Conservation (phyloP, 2,888 invertebrate genomes). For the Epinotia brunnichana region DNA sequence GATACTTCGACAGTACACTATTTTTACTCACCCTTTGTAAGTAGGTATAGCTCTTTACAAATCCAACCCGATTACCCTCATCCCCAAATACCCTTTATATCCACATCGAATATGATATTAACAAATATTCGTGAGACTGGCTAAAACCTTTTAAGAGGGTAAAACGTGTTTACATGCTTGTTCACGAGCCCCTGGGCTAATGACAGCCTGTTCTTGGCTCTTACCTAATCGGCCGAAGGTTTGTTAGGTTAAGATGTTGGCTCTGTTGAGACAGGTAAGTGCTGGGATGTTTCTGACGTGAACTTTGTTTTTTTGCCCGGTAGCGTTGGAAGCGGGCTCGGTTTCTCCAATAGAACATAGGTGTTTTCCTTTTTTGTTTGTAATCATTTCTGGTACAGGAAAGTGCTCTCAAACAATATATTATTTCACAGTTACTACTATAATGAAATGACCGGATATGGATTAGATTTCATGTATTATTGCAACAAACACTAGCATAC, state of each 20-base stretch:
- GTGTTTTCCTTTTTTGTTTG: not conserved
- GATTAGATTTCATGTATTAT: too few species aligned
- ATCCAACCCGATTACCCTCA: constrained; percentile 27
- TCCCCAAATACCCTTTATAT: constrained; percentile 7
- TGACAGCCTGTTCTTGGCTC: constrained; percentile 61
- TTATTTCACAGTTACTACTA: too few species aligned
- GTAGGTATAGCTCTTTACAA: constrained; percentile 1
- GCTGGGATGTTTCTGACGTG: constrained; percentile 26
- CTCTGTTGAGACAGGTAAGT: constrained; percentile 39
- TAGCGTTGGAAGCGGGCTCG: not conserved
- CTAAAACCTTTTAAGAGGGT: constrained; percentile 59
- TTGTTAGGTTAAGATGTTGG: constrained; percentile 39
- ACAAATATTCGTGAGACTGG: constrained; percentile 40
- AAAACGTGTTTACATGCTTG: constrained; percentile 70
- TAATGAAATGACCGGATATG: too few species aligned
- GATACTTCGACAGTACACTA: not conserved
- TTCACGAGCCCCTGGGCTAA: constrained; percentile 63
- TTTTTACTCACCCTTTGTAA: not conserved
- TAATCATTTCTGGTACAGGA: not conserved
- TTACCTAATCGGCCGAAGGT: constrained; percentile 35
- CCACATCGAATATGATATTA: constrained; percentile 31
- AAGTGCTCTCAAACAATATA: too few species aligned
- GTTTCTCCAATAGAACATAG: not conserved
- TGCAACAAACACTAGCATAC: too few species aligned
- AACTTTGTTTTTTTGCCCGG: not conserved